Evolutionary conservation across 2,797 vertebrate genomes (phyloP), one percentile per base, ranked within the genome.

Genomic region (Micromesistius poutassou): DNA sequence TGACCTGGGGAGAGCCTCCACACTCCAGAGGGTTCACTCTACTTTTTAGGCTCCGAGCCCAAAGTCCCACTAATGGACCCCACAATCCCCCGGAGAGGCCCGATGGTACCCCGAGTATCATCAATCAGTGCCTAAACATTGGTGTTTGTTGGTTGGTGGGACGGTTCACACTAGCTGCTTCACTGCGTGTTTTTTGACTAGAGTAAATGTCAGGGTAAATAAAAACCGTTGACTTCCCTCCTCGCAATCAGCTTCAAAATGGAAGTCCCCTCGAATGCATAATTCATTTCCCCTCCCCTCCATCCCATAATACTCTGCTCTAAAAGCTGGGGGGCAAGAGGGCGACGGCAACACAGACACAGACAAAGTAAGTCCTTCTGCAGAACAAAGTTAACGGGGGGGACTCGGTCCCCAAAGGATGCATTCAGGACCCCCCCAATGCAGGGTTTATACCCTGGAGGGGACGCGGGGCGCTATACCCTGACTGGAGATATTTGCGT

Each of bases 261-360:
- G 30, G 71, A 72, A 35, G 71, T 10, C 31, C 13, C 71, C 33
- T n/a, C 7, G 30, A 72, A 72, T 72, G 30, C 16, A 22, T 36
- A 22, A 35, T 19, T 7, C n/a, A 35, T 33, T 22, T 22, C 14
- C 8, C 22, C 30, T 0, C 30, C 30, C 30, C 28, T 71, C 70
- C 3, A 31, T 70, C 66, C 66, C 71, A 72, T 35, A 72, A 72
- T 72, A 30, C n/a, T 70, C 70, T 71, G 13, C 70, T 71, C 25
- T 71, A 28, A 70, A 30, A 70, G 66, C 66, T 16, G 30, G 3
- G 25, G 66, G 66, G 8, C 66, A 25, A 2, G 10, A 70, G 30
- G 70, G 30, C 12, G 70, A 30, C 5, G 30, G 70, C 70, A 30
- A 31, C 70, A 30, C 30, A 71, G 70, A 31, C 30, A 71, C 9